phyloP scores from a whole-genome alignment of 2,797 vertebrate species.

The Morus bassanus region DNA sequence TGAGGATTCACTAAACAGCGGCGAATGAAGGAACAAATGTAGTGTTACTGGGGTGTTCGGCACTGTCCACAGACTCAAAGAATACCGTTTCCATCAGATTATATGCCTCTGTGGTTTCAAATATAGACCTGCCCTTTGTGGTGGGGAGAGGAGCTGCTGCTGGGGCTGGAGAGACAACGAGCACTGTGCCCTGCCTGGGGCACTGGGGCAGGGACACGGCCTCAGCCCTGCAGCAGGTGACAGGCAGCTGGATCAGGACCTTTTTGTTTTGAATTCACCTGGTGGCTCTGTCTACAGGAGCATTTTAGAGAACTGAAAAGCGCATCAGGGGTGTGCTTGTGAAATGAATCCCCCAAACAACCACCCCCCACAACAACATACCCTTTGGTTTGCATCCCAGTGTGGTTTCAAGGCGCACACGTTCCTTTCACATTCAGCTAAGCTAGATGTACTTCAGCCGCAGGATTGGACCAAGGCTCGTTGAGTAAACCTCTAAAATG shows the following conservation, averaged over 20 bases:
- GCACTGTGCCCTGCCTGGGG: fast-evolving
- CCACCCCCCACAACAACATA: no score
- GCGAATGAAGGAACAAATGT: neutral
- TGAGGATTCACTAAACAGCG: neutral
- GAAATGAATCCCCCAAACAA: neutral
- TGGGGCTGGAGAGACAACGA: neutral
- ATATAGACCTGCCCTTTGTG: neutral
- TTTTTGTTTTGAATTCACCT: neutral
- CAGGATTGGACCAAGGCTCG: neutral
- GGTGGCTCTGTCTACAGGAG: neutral
- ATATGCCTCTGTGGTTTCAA: neutral
- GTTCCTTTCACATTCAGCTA: neutral
- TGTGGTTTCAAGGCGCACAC: neutral
- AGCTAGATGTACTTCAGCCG: fast-evolving
- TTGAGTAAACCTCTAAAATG: neutral
- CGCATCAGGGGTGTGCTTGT: neutral
- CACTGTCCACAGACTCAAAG: neutral
- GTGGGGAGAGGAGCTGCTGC: neutral
- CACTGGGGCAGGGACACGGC: neutral
- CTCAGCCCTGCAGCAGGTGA: neutral
- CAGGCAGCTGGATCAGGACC: neutral
- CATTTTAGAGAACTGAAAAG: neutral
- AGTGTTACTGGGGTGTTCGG: neutral
- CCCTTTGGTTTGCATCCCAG: neutral
- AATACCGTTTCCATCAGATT: neutral